phyloP scores from a whole-genome alignment of 2,113 vertebrate genomes.

The Orientallactaga bullata region DNA sequence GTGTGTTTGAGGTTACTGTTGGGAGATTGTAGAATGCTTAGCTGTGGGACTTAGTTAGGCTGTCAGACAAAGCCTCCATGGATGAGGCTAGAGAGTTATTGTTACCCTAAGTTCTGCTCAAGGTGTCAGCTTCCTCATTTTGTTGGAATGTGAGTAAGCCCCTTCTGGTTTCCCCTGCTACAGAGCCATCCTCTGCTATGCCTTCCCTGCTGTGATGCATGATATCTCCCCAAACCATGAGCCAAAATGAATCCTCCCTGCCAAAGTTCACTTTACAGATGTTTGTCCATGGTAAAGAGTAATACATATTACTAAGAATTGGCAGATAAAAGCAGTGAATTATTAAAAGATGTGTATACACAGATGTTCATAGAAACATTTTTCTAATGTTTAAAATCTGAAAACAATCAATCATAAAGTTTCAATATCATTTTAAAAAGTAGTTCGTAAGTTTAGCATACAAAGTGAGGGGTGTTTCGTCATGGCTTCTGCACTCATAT shows the following conservation, averaged over 20 bases:
- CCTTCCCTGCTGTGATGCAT: neutral
- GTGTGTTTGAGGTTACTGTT: neutral
- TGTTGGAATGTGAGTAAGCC: neutral
- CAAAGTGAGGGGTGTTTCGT: no score
- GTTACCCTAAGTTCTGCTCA: neutral
- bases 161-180: no score
- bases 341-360: neutral
- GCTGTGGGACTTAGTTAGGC: no score
- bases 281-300: no score
- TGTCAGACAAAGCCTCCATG: neutral
- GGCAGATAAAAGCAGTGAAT: neutral
- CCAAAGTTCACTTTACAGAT: no score
- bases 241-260: neutral
- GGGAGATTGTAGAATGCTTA: neutral
- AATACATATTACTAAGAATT: neutral
- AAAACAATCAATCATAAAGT: neutral
- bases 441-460: no score
- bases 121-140: neutral
- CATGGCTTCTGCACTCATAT: no score
- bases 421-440: neutral
- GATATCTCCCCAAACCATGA: neutral
- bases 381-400: conserved; percentile 8
- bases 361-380: neutral
- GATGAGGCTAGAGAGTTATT: neutral
- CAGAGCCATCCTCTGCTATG: no score